Percentiles rank a stretch among this genome's conserved stretches.
Conservation (phyloP, 1,140 invertebrate species). For the Caenorhabditis remanei region DNA sequence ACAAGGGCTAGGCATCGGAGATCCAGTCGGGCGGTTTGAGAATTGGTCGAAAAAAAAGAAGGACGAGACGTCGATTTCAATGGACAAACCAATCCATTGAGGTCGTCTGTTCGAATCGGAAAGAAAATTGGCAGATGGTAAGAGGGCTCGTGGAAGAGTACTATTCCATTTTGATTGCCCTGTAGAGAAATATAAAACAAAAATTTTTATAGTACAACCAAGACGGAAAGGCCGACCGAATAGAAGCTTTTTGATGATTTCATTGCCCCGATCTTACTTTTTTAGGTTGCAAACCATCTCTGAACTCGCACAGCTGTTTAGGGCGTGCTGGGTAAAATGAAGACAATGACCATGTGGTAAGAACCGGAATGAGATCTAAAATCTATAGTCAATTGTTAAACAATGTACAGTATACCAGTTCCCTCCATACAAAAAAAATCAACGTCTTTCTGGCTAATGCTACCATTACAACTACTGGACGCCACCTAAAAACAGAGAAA, state of each 20-base stretch:
- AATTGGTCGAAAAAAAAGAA: constrained; percentile 1
- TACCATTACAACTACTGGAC: not conserved
- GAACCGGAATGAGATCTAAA: constrained; percentile 16
- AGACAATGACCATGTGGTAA: too few relatives aligned
- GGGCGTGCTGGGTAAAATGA: too few relatives aligned
- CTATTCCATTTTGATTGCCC: not conserved
- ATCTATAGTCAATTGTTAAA: constrained; percentile 27
- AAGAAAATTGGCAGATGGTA: constrained; percentile 8
- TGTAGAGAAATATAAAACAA: not conserved
- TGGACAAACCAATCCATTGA: constrained; percentile 42
- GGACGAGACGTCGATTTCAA: not conserved
- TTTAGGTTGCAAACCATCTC: not conserved
- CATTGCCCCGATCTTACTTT: not conserved
- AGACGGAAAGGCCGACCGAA: not conserved
- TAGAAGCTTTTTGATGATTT: not conserved
- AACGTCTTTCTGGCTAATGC: constrained; percentile 5
- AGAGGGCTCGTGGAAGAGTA: not conserved
- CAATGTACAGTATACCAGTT: constrained; percentile 41
- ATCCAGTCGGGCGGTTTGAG: constrained; percentile 6
- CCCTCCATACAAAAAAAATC: not conserved
- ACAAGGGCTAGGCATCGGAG: not conserved
- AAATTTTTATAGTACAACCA: not conserved
- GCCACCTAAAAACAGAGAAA: not conserved
- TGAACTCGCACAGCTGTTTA: too few relatives aligned
- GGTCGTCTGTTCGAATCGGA: constrained; percentile 17